A percentile compares a stretch with the other conserved stretches of the same genome.
phyloP scores from a whole-genome alignment of 2,888 invertebrate genomes.

The Drosophila neotestacea region DNA sequence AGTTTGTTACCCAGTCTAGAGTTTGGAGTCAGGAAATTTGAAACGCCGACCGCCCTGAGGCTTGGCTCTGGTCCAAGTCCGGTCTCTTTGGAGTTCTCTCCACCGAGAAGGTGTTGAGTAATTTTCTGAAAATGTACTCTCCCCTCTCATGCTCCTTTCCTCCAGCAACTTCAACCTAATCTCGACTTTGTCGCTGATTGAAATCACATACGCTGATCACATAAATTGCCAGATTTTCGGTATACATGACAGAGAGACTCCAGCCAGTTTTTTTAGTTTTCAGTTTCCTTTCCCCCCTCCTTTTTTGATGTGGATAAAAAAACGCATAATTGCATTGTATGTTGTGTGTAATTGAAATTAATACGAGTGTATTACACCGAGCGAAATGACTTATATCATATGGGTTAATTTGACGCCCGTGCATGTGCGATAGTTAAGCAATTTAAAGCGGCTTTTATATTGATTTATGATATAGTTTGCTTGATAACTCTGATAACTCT shows the following conservation, averaged over 20 bases:
- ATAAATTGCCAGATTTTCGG: constrained; percentile 83
- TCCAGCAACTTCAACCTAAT: constrained; percentile 3
- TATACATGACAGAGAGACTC: constrained; percentile 45
- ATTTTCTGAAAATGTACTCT: constrained; percentile 60
- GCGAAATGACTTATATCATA: constrained; percentile 76
- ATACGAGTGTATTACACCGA: constrained; percentile 77
- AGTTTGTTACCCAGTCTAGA: constrained; percentile 20
- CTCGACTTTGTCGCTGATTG: constrained; percentile 68
- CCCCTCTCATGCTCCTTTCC: background rate
- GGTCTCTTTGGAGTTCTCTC: constrained; percentile 21
- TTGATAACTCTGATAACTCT: constrained; percentile 18
- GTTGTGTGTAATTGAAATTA: constrained; percentile 82
- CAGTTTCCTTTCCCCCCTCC: background rate
- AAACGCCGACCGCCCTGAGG: constrained; percentile 62
- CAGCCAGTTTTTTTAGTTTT: background rate
- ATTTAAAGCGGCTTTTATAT: constrained; percentile 82
- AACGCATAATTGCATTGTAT: constrained; percentile 82
- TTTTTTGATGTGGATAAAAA: constrained; percentile 4
- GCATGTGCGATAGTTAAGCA: constrained; percentile 79
- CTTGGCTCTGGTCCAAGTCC: constrained; percentile 18
- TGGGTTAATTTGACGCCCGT: constrained; percentile 72
- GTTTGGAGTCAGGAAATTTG: constrained; percentile 63
- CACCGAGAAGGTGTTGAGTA: constrained; percentile 77
- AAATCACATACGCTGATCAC: constrained; percentile 82
- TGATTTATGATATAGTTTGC: constrained; percentile 64